phyloP scores from a whole-genome alignment of 2,888 invertebrate genomes.

The Apamea monoglypha region DNA sequence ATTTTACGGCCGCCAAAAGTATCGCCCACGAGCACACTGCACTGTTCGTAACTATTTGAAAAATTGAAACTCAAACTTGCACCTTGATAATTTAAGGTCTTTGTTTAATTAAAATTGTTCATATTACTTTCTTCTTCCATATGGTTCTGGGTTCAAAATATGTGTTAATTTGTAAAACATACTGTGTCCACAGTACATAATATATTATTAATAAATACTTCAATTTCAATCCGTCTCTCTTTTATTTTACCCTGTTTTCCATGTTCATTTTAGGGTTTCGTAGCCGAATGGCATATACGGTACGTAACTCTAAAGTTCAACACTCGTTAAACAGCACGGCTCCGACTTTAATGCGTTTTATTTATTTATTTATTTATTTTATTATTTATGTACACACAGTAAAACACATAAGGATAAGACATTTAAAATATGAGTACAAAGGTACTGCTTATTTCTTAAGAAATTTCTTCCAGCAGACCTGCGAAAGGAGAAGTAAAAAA shows the following conservation, averaged over 20 bases:
- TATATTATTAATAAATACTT: slow-evolving; percentile 24
- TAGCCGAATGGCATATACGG: not conserved
- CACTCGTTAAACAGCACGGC: too few species aligned
- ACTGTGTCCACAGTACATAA: not conserved
- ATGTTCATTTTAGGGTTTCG: not conserved
- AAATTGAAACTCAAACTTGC: not conserved
- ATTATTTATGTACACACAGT: too few species aligned
- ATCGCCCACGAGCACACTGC: not conserved
- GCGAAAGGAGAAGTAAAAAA: too few species aligned
- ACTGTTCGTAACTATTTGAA: slow-evolving; percentile 4
- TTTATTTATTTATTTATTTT: too few species aligned
- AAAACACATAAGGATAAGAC: too few species aligned
- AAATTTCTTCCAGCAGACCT: too few species aligned
- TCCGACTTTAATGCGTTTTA: too few species aligned
- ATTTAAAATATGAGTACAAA: too few species aligned
- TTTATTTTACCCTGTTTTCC: not conserved
- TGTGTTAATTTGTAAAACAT: slow-evolving; percentile 8
- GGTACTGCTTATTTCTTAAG: too few species aligned
- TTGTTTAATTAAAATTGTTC: not conserved
- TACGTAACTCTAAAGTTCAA: not conserved
- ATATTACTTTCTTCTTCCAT: not conserved
- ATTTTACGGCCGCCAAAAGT: not conserved
- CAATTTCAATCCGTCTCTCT: not conserved
- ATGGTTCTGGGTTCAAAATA: not conserved
- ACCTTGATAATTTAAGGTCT: not conserved